Evolutionary conservation across 2,888 invertebrate species (phyloP), one percentile per base, ranked within the genome.

Genomic region (Phragmatobia fuliginosa): DNA sequence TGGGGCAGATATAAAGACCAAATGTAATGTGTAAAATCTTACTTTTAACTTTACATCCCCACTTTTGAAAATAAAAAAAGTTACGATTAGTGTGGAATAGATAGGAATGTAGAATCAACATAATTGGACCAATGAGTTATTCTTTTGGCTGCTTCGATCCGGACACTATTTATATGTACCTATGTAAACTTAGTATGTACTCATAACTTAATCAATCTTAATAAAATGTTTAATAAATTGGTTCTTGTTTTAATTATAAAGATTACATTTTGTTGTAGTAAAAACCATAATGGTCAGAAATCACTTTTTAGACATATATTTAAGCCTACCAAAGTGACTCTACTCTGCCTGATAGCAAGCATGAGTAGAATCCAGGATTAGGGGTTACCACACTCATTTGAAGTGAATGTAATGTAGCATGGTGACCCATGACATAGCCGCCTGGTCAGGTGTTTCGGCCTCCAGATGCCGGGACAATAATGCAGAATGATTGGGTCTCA

Each of bases 191-290:
- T 84, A 83, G 77, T 68, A 65, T 86, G 76, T 76, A 71, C 21
- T 21, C 45, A 21, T 88, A 87, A 88, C 83, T 84, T 88, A 87
- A 87, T 80, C 80, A 82, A 83, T 84, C 79, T 86, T 88, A 90
- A 89, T 91, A 90, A 86, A 90, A 89, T 85, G 89, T 88, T 90
- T 87, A 88, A 78, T 82, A 82, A 86, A 86, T 68, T 65, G 77
- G 71, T 36, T 66, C 6, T 11, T 38, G 65, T 82, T 80, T 82
- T 63, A 72, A 75, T 79, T 73, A 71, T 75, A 65, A 25, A 14
- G n/a, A 33, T 36, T 33, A 3, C 8, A 1, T 36, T 61, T 25
- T 16, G 14, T 36, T 16, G 25, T 0, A 28, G 7, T 11, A 2
- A 2, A 25, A 7, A 14, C 8, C 32, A 10, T 59, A 8, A 33